Base-by-base conservation (phyloP, 2,797 vertebrate genomes). In the Dallia pectoralis region DNA sequence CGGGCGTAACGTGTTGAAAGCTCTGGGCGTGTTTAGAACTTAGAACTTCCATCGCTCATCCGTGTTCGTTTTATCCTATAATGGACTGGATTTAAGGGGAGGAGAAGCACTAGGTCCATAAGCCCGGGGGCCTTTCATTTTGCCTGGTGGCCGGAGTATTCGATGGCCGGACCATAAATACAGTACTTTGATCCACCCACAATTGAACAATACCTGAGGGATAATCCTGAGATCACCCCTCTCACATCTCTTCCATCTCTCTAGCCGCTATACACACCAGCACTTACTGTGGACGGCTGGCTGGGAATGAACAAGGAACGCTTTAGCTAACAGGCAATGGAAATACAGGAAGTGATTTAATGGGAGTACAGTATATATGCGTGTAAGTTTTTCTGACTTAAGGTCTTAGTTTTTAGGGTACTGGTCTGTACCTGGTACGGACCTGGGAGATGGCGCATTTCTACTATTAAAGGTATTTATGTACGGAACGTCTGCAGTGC, bases 131-230 rank as follows among this genome's bases (percentile, higher is more conserved):
- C 75, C 73, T 84, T 84, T 84, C 74, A 75, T 70, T 65, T 30
- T 71, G 66, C 72, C 29, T 27, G 44, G 25, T 11, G 47, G 40
- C 30, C 15, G 12, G 4, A 51, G 3, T 47, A 70, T 79, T 76
- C 72, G 79, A 71, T 64, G 64, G 78, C 77, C 72, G 72, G 16
- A 11, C 69, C 71, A 80, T 84, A 75, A 85, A 87, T 69, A 79
- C 77, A 77, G 78, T 53, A 74, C 88, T 88, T 87, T 89, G 84
- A 89, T 90, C 81, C 82, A 68, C 75, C 70, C 77, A 87, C 86
- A 86, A 86, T 80, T 79, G 76, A 79, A 32, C 68, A 53, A 79
- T 83, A 8, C 74, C 77, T 87, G 68, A 80, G 84, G 74, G 79
- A 87, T 86, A 85, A 87, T 82, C 74, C 69, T 71, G 75, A 78